phyloP scores from a whole-genome alignment of 1,140 invertebrate genomes.

The Bombus picipes region DNA sequence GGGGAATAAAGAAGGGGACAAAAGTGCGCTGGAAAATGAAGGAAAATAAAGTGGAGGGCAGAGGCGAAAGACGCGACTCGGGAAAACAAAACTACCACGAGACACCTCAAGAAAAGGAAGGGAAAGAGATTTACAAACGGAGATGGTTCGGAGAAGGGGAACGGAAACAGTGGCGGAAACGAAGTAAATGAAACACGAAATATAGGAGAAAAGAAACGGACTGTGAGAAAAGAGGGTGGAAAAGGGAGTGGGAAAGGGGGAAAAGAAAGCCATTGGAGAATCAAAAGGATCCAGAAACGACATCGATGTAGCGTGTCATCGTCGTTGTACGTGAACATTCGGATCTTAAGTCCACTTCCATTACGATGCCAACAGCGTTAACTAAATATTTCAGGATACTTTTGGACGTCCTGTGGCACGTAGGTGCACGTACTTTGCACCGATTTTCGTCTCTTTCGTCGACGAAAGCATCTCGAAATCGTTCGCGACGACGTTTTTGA shows the following conservation, averaged over 20 bases:
- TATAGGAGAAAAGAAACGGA: background rate
- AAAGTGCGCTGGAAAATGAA: background rate
- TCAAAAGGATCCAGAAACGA: slow-evolving; percentile 18
- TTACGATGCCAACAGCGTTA: slow-evolving; percentile 64
- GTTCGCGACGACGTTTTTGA: slow-evolving; percentile 38
- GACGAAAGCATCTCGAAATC: slow-evolving; percentile 11
- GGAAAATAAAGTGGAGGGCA: background rate
- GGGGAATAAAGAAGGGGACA: background rate
- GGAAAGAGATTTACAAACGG: slow-evolving; percentile 28
- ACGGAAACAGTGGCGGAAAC: background rate
- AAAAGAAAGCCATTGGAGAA: background rate
- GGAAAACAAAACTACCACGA: background rate
- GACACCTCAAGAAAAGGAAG: no score
- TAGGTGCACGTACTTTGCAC: background rate
- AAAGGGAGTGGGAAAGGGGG: background rate
- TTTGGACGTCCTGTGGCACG: slow-evolving; percentile 40
- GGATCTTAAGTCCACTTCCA: slow-evolving; percentile 62
- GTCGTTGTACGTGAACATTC: slow-evolving; percentile 44
- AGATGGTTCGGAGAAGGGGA: background rate
- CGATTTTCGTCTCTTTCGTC: background rate
- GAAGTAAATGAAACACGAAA: slow-evolving; percentile 5
- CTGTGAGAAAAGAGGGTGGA: background rate
- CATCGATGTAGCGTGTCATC: slow-evolving; percentile 18
- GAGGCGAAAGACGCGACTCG: background rate
- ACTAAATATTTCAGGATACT: slow-evolving; percentile 73